These are phyloP conservation scores for Dyspetes luteomarginatus DNA, from an alignment of 2,888 invertebrate genomes.

Conservation along the genomic window DNA sequence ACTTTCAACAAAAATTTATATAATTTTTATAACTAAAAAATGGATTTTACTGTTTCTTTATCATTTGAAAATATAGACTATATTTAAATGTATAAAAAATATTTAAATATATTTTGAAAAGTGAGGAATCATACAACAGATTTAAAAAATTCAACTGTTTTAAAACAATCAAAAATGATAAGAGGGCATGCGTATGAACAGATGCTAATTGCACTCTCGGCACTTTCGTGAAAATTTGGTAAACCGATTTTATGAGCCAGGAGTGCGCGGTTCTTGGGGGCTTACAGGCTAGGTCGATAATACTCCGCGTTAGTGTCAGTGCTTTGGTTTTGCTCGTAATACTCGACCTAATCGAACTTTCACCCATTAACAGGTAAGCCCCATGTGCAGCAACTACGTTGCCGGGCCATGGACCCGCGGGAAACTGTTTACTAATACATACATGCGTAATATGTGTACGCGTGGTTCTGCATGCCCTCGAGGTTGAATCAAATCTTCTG, in stretches of 20 bases:
- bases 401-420: slow-evolving; percentile 16
- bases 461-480: not conserved
- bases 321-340: slow-evolving; percentile 62
- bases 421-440: not conserved
- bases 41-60: no score
- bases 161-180: no score
- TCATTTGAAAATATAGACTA: no score
- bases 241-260: slow-evolving; percentile 13
- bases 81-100: no score
- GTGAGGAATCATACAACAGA: no score
- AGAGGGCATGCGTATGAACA: not conserved
- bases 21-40: no score
- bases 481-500: not conserved
- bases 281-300: slow-evolving; percentile 39
- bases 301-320: slow-evolving; percentile 56
- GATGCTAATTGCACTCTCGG: not conserved
- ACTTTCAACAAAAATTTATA: no score
- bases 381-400: slow-evolving; percentile 12
- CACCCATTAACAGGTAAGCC: slow-evolving; percentile 62
- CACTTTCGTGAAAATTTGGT: slow-evolving; percentile 30
- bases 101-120: no score
- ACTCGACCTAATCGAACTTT: slow-evolving; percentile 69
- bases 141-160: no score
- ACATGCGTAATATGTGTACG: not conserved
- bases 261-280: slow-evolving; percentile 17